Evolutionary conservation across 2,797 vertebrate genomes (phyloP), one percentile per base, ranked within the genome.

Genomic region (Argya squamiceps): DNA sequence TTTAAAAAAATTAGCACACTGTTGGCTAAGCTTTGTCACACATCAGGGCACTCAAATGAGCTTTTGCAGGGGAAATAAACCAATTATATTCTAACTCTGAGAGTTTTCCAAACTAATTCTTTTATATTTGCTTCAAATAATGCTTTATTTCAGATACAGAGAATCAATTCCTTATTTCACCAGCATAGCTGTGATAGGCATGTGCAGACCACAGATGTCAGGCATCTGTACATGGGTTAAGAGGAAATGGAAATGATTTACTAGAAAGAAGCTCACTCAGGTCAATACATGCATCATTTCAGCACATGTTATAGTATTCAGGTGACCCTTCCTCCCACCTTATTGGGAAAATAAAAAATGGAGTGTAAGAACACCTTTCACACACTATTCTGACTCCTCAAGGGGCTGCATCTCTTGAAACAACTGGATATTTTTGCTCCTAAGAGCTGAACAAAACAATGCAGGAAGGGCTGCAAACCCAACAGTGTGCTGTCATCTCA

Each of bases 381-480:
- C 29, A 46, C 13, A 0, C 34, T n/a, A 4, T 26, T 10, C 32
- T 15, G 15, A 29, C 36, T 41, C 19, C 43, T 68, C 67, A 27
- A 32, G 7, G 22, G 36, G 26, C 16, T 47, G 36, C 36, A 13
- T 8, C 63, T 74, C 71, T 12, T 27, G 9, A 32, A 92, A 89
- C 44, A 58, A 26, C 2, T 15, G 30, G 30, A 3, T 27, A 23
- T 0, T 1, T 32, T 15, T 70, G 29, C 39, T 70, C 29, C 47
- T 8, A 44, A 82, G 32, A 62, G 24, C 27, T 36, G 56, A 77
- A 15, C n/a, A 77, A 46, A 78, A 21, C 32, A 30, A 4, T 3
- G 7, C 20, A 67, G 41, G 37, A 60, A 59, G 34, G 52, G n/a
- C 17, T 3, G 27, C 3, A 87, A 91, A 62, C 8, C 27, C 21